Conservation (phyloP, 2,797 vertebrate species). For the Pseudochirops corinnae region DNA sequence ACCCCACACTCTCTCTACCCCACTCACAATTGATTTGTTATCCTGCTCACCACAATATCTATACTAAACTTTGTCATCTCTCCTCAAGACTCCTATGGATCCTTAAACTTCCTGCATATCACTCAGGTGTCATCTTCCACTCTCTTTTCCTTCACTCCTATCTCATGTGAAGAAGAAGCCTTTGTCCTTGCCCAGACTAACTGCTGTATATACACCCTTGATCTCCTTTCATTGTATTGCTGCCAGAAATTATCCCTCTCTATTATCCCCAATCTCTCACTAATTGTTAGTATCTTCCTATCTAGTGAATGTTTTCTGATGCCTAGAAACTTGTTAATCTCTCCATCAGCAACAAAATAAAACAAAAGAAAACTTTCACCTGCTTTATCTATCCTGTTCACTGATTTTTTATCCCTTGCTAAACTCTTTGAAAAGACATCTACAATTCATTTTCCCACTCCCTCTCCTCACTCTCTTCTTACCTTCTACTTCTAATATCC, state of each 20-base stretch:
- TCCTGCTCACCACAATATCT: background rate
- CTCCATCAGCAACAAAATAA: background rate
- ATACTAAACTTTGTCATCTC: background rate
- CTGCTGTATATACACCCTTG: background rate
- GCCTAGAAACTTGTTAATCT: background rate
- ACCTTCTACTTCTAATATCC: background rate
- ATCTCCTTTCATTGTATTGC: background rate
- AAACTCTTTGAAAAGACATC: background rate
- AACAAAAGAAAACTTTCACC: background rate
- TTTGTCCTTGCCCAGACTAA: background rate
- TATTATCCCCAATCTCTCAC: background rate
- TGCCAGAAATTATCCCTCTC: background rate
- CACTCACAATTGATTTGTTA: background rate
- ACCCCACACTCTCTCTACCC: background rate
- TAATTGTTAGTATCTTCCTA: background rate
- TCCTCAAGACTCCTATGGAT: background rate
- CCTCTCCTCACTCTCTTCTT: background rate
- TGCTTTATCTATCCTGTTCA: background rate
- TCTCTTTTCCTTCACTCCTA: background rate
- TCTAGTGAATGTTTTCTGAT: background rate
- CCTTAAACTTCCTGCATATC: background rate
- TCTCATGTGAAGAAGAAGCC: background rate
- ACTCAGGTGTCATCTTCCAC: background rate
- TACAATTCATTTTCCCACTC: background rate
- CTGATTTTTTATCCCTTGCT: background rate